Base-by-base conservation (phyloP, 2,113 vertebrate genomes). In the Vulpes ferrilata region DNA sequence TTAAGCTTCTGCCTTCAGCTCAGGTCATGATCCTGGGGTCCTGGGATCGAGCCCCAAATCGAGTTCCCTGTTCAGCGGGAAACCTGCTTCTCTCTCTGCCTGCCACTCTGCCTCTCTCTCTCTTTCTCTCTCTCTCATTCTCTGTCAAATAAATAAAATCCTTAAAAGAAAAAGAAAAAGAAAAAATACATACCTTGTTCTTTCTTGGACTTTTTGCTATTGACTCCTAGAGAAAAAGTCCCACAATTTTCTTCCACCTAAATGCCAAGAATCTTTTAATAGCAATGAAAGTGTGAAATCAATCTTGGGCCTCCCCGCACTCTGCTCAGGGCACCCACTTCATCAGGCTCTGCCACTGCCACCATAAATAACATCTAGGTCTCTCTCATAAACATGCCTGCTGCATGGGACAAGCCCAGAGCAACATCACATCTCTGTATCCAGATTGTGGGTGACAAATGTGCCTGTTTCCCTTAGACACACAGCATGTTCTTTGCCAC, bases 201-300 rank as follows among this genome's bases (percentile, higher is more conserved):
- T 91, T 83, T 53, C 27, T 92, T 84, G 59, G 22, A 17, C 32
- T 32, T 69, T 57, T 89, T 85, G 48, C 86, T 96, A 67, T 51
- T 79, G 16, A 85, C 9, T 15, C 35, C 51, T 7, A 51, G 38
- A 69, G 74, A 48, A 82, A 84, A 95, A 57, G 2, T 20, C 23
- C 43, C 12, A 60, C 11, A n/a, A 51, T 90, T 53, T 90, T 22
- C 22, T 73, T 94, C 32, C 53, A 0, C 7, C 13, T 59, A 48
- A 88, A n/a, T 74, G 64, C 48, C 95, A 62, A 93, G 67, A 83
- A 78, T 83, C 82, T 78, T 94, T 62, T 96, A 74, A 78, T 19
- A 90, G 71, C 48, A 91, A 27, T 83, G 71, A 71, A 62, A 94
- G 17, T 11, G 22, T 23, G 59, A 90, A 48, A 96, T 80, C 55